These are phyloP conservation scores for Manis crassicaudata DNA, from an alignment of 2,797 vertebrate species.

Conservation along the genomic window DNA sequence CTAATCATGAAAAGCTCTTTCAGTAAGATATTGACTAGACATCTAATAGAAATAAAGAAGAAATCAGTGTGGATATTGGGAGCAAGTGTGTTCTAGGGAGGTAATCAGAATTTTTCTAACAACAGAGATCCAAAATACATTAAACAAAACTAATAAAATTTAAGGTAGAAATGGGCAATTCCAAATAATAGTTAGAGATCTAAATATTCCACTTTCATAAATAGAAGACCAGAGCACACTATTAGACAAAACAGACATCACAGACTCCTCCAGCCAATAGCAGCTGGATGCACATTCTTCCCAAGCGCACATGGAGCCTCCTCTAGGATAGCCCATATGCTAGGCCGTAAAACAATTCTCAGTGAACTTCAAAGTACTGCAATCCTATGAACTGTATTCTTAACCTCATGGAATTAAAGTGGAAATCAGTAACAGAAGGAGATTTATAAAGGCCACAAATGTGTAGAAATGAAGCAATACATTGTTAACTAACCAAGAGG, in stretches of 20 bases:
- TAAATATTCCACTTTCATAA: background rate
- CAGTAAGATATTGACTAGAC: background rate
- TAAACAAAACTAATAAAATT: background rate
- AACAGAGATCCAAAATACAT: background rate
- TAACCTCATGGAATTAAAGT: background rate
- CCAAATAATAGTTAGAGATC: background rate
- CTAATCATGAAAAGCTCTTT: background rate
- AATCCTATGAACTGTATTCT: background rate
- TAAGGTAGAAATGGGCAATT: background rate
- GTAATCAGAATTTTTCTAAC: background rate
- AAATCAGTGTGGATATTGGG: background rate
- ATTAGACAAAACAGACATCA: background rate
- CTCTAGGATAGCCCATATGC: background rate
- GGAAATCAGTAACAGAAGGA: background rate
- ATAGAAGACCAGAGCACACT: background rate
- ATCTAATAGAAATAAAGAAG: background rate
- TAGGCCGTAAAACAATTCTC: background rate
- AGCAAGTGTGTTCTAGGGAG: background rate
- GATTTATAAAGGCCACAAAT: background rate
- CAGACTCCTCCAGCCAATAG: too few relatives aligned
- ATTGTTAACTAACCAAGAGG: background rate
- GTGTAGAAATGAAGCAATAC: background rate
- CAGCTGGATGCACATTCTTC: background rate
- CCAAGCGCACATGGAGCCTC: background rate
- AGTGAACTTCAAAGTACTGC: background rate